Base-by-base conservation (phyloP, 2,888 invertebrate genomes). In the Trimorus sp. region DNA sequence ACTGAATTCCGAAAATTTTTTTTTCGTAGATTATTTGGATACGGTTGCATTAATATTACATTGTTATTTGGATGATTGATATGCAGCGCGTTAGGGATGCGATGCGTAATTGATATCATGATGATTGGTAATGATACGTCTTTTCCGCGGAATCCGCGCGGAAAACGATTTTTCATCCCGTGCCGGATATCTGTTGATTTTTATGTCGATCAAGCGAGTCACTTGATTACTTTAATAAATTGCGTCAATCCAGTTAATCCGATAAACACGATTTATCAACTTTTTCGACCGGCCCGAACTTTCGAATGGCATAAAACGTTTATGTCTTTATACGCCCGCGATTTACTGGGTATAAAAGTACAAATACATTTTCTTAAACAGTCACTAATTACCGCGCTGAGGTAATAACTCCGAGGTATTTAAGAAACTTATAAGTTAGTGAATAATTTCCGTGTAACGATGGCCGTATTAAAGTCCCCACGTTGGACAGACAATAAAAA, bases 241-340 rank as follows among this genome's bases (percentile, higher is more conserved):
- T 45, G 62, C 60, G 3, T 45, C 37, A 37, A 76, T 68, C 48
- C 36, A 40, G 38, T 62, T 68, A 51, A 62, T 76, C 53, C 12
- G 53, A 76, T 76, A 51, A 76, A 56, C 69, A 56, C 54, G 40
- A 26, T 60, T 37, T 12, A 48, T 54, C 58, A 36, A 59, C 7
- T 54, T 66, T 76, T 69, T 62, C 26, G 42, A n/a, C 26, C 26
- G 60, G 56, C 63, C 51, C 38, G 12, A 78, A 71, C 71, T 79
- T 79, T 79, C 78, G 7, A 79, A 79, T 60, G 73, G 15, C 62
- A 73, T 69, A 58, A 76, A 71, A 73, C 66, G 40, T 79, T 79
- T 78, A 77, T 65, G 42, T 69, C 69, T 69, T 62, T 77, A 77
- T 69, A 49, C 38, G 48, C 45, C n/a, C 48, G 63, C 56, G 37